Base-by-base conservation (phyloP, 2,888 invertebrate genomes). In the Heliconius aoede region DNA sequence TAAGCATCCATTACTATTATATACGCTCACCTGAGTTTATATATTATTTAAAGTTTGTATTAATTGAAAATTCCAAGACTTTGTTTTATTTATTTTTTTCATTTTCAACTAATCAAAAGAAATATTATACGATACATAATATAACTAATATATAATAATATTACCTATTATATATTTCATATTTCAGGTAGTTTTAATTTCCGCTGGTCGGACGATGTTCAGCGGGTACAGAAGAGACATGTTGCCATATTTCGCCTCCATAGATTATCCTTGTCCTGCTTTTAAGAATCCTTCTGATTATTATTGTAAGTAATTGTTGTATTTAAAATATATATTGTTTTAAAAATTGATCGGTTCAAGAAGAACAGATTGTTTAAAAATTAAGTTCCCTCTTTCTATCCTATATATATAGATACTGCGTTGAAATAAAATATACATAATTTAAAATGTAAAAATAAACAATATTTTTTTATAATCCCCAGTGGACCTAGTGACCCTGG, bases 261-360 rank as follows among this genome's bases (percentile, higher is more conserved):
- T 96, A 81, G 98, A 99, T 86, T 99, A 98, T 93, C 98, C 99
- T 3, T 99, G 99, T 90, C 99, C 99, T 21, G 97, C 98, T 0
- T 99, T 97, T 90, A 99, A 99, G 91, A 99, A 99, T 88, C 99
- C 99, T 72, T 98, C 98, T 0, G 99, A 99, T 94, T 99, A 99
- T 89, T 99, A 99, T 89, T 95, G 98, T 98, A 93, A 96, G 97
- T 95, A 78, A 55, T 58, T 21, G 7, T 65, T 64, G 21, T 1
- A 32, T 4, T 30, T 61, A 62, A 26, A 32, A 51, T 51, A 62
- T n/a, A 30, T 30, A 28, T 18, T 46, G 18, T 46, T 21, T 46
- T 46, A 46, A 21, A 46, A 7, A 21, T 2, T 2, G 46, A 0
- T 46, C 46, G 46, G 46, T 46, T 7, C 18, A 46, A 7, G 18